Evolutionary conservation across 2,888 invertebrate species (phyloP), one percentile per base, ranked within the genome.

Genomic region (Agonopterix heracliana): DNA sequence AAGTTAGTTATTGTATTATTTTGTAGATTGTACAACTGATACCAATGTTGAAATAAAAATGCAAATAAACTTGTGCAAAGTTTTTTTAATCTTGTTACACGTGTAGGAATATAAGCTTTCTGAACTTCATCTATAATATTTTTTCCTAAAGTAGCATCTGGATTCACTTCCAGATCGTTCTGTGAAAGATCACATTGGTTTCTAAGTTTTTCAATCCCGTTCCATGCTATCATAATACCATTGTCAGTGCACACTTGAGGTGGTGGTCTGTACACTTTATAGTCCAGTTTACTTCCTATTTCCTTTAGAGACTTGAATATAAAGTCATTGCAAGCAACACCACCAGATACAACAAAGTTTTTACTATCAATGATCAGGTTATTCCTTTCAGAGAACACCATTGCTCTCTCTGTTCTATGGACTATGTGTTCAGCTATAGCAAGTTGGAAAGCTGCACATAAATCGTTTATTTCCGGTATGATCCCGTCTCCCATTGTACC

Each of bases 191-290:
- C 57, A 47, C 89, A 89, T 54, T 63, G 63, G 12, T 90, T 74
- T 49, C 68, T 79, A 62, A 92, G 90, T 77, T 92, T 94, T 81
- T 98, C 98, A 47, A 97, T 88, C 8, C 97, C 98, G 90, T 98
- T 98, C 98, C 99, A 99, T 12, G 99, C 99, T 64, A 99, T 96
- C 99, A 99, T 99, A 35, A 98, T 91, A 7, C 99, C 99, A 90
- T 99, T 99, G 77, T 99, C 99, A 0, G 97, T 98, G 74, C 99
- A 99, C 9, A 97, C 90, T 67, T 91, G 90, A 14, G 94, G 92
- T 2, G 96, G 95, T 10, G 98, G 98, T 50, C 95, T 91, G 49
- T 91, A 87, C 3, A 96, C 84, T 66, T 85, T 86, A 64, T 92
- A 96, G 1, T 90, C 91, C 64, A 90, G 89, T 60, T 91, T 89